These are phyloP conservation scores for Odontamblyopus rebecca DNA, from an alignment of 2,797 vertebrate genomes.

Conservation along the genomic window DNA sequence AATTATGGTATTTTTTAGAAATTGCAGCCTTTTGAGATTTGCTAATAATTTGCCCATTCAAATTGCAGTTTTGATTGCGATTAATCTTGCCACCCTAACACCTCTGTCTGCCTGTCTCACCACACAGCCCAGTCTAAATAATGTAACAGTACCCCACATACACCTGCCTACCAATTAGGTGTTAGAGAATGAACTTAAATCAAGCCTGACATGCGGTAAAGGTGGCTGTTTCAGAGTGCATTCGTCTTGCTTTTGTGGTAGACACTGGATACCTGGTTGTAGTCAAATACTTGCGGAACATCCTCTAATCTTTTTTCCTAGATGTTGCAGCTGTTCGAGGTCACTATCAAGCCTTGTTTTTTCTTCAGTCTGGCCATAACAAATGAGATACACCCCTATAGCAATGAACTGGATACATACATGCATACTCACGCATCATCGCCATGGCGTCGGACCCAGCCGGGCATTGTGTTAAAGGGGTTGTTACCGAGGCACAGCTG, in stretches of 20 bases:
- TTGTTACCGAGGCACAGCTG: conserved; percentile 29
- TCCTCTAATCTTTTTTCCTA: conserved; percentile 45
- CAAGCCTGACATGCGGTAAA: conserved; percentile 30
- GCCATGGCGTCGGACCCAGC: conserved; percentile 6
- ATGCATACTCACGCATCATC: conserved; percentile 13
- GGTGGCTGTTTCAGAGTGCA: conserved; percentile 6
- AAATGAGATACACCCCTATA: conserved; percentile 16
- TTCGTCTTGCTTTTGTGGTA: conserved; percentile 41
- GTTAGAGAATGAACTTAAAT: conserved; percentile 14
- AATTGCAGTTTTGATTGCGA: too few relatives aligned
- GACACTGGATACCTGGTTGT: conserved; percentile 13
- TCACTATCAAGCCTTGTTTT: conserved; percentile 42
- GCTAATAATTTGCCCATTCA: too few relatives aligned
- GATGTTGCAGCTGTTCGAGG: conserved; percentile 45
- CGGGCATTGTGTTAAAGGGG: conserved; percentile 20
- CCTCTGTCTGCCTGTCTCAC: too few relatives aligned
- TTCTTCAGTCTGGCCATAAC: conserved; percentile 46
- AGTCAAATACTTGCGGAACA: conserved; percentile 43
- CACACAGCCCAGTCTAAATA: not conserved
- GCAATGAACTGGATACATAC: conserved; percentile 15
- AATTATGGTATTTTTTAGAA: too few relatives aligned
- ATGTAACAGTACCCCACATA: conserved; percentile 6
- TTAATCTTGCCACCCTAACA: too few relatives aligned
- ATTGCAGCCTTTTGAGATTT: too few relatives aligned
- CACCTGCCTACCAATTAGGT: conserved; percentile 32